Evolutionary conservation across 2,113 vertebrate genomes (phyloP).

Genomic region (Cromileptes altivelis): DNA sequence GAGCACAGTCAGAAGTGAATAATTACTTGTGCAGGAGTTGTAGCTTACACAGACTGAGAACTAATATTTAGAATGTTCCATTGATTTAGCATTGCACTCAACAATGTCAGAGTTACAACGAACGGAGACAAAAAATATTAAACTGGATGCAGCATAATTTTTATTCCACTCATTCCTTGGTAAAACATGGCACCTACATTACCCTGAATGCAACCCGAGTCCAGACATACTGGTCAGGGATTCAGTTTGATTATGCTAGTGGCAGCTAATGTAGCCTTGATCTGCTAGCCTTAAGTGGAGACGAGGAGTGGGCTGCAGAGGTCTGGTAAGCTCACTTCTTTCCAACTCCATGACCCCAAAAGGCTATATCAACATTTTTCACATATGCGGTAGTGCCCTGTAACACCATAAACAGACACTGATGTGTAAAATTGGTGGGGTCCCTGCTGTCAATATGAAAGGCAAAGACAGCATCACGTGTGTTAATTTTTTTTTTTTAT

Average conservation of each 20-base stretch:
- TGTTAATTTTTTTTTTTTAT: conserved; percentile 23
- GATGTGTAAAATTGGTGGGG: background rate
- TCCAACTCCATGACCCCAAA: background rate
- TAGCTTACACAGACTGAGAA: no score
- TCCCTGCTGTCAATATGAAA: background rate
- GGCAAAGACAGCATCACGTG: background rate
- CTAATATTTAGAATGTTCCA: no score
- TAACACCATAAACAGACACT: background rate
- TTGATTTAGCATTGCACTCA: no score
- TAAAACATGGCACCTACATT: no score
- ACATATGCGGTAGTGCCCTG: background rate
- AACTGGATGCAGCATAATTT: background rate
- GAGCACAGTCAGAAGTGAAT: background rate
- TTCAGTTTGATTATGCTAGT: background rate
- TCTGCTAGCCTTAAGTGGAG: no score
- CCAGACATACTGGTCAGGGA: background rate
- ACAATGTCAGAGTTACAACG: no score
- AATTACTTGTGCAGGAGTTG: no score
- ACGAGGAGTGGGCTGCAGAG: no score
- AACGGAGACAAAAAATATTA: background rate
- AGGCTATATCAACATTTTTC: background rate
- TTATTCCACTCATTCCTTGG: background rate
- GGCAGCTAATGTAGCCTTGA: background rate
- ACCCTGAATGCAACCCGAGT: no score
- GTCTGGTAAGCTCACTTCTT: background rate